phyloP scores from a whole-genome alignment of 2,888 invertebrate genomes.

The Scotopteryx bipunctaria region DNA sequence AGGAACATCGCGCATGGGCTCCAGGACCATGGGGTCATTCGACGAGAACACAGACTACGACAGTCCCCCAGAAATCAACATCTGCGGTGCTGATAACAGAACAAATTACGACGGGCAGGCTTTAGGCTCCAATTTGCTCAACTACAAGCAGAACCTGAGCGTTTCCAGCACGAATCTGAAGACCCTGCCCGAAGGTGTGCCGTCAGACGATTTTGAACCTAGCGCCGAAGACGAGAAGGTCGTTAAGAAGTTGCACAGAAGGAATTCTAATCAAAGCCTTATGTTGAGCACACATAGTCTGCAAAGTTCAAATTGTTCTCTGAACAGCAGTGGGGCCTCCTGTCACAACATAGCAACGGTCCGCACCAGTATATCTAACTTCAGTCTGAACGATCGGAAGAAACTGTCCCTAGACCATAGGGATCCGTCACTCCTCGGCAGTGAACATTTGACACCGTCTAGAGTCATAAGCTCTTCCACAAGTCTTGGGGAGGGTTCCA shows the following conservation, averaged over 20 bases:
- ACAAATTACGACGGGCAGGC: conserved; percentile 59
- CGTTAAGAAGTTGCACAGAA: conserved; percentile 78
- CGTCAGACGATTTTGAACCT: conserved; percentile 85
- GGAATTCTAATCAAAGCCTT: conserved; percentile 85
- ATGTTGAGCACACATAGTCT: conserved; percentile 81
- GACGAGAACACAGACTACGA: conserved; percentile 76
- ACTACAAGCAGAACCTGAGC: conserved; percentile 85
- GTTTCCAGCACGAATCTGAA: conserved; percentile 88
- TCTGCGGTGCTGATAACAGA: conserved; percentile 59
- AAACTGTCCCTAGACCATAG: conserved; percentile 90
- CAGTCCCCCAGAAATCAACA: conserved; percentile 66
- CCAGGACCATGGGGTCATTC: conserved; percentile 76
- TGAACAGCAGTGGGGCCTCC: conserved; percentile 72
- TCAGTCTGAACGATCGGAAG: conserved; percentile 74
- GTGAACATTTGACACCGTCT: conserved; percentile 67
- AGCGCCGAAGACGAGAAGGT: conserved; percentile 72
- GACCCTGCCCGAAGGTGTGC: conserved; percentile 88
- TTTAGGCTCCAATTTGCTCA: conserved; percentile 82
- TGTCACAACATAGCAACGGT: conserved; percentile 73
- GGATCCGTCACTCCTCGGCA: conserved; percentile 93
- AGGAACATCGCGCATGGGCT: conserved; percentile 65
- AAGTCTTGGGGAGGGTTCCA: conserved; percentile 66
- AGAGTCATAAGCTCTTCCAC: conserved; percentile 78
- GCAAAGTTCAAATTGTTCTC: conserved; percentile 81
- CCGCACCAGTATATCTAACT: conserved; percentile 74